phyloP scores from a whole-genome alignment of 1,140 invertebrate genomes.

The Mylabris phalerata region DNA sequence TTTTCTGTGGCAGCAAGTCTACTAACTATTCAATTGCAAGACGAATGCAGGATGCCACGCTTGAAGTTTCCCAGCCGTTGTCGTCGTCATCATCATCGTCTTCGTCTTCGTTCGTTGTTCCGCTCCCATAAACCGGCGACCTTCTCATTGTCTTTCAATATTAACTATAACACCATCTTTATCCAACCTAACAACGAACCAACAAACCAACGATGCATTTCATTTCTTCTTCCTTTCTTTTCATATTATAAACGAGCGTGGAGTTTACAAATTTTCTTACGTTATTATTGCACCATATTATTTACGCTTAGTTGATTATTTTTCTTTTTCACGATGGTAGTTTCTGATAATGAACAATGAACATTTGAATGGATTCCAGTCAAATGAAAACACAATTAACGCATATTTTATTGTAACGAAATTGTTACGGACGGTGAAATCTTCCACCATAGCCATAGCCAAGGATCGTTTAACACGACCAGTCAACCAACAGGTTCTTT shows the following conservation, averaged over 20 bases:
- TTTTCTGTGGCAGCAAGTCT: too few relatives aligned
- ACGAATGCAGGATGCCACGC: too few relatives aligned
- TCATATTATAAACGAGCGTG: neutral
- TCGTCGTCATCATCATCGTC: neutral
- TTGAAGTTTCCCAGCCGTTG: constrained; percentile 8
- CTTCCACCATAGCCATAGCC: neutral
- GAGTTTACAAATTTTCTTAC: constrained; percentile 18
- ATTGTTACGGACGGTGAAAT: constrained; percentile 5
- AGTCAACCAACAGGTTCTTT: too few relatives aligned
- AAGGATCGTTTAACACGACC: constrained; percentile 9
- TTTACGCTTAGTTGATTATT: constrained; percentile 9
- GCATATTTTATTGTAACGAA: constrained; percentile 9
- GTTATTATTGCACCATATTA: neutral
- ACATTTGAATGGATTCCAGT: constrained; percentile 18
- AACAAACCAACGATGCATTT: too few relatives aligned
- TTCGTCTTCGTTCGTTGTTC: neutral
- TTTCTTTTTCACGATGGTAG: neutral
- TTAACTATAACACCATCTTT: neutral
- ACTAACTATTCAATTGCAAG: too few relatives aligned
- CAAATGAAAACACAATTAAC: constrained; percentile 19
- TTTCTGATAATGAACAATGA: constrained; percentile 6
- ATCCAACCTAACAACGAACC: too few relatives aligned
- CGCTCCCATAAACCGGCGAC: constrained; percentile 12
- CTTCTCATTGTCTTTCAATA: constrained; percentile 13
- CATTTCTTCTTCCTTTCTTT: neutral